Conservation (phyloP, 2,888 invertebrate species). For the Boloria selene region DNA sequence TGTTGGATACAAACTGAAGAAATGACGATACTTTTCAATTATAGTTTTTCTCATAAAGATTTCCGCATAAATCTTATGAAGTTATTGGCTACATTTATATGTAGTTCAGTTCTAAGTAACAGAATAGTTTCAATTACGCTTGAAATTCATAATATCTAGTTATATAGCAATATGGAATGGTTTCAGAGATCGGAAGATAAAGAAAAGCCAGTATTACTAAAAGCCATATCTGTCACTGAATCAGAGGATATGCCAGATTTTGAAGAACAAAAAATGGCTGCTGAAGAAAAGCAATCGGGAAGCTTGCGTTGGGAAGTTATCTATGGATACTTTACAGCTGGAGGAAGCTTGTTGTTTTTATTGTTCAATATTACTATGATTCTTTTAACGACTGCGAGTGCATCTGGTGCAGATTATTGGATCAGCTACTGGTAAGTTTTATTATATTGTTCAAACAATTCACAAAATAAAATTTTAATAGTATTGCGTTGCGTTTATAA, state of each 20-base stretch:
- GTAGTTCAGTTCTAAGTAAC: too few relatives aligned
- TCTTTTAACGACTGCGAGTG: conserved; percentile 81
- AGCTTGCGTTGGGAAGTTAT: conserved; percentile 69
- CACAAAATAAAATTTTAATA: background rate
- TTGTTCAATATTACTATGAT: conserved; percentile 56
- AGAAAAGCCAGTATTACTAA: conserved; percentile 48
- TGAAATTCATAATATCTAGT: too few relatives aligned
- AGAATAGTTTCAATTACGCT: too few relatives aligned
- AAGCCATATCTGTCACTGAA: conserved; percentile 50
- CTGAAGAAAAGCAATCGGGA: conserved; percentile 69
- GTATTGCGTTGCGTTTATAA: too few relatives aligned
- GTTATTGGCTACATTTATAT: too few relatives aligned
- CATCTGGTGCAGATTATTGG: conserved; percentile 86
- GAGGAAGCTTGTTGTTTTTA: conserved; percentile 61
- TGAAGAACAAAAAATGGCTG: conserved; percentile 65
- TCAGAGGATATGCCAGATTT: conserved; percentile 59
- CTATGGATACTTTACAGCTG: conserved; percentile 63
- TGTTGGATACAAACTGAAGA: too few relatives aligned
- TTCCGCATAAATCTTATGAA: too few relatives aligned
- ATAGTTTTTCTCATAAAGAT: too few relatives aligned
- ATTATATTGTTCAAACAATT: too few relatives aligned
- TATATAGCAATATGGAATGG: too few relatives aligned
- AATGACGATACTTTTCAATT: too few relatives aligned
- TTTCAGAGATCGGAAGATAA: conserved; percentile 54
- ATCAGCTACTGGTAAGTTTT: conserved; percentile 84